These are phyloP conservation scores for Drosophila kambysellisi DNA, from an alignment of 2,888 invertebrate genomes.

Conservation along the genomic window DNA sequence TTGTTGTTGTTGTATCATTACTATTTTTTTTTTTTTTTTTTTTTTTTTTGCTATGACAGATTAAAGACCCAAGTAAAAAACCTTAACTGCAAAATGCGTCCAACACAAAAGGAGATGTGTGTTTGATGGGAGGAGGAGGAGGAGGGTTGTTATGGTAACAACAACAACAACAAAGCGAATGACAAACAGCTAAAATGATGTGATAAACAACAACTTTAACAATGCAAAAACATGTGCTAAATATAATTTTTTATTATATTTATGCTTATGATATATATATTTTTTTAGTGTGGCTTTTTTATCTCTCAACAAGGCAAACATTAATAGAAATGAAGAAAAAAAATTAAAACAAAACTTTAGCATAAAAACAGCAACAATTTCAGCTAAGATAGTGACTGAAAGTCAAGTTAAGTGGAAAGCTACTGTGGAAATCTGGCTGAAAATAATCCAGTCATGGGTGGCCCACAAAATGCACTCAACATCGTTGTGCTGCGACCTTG, in stretches of 20 bases:
- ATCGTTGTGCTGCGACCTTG: slow-evolving; percentile 38
- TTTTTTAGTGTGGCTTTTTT: background rate
- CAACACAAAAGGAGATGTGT: slow-evolving; percentile 2
- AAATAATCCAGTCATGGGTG: slow-evolving; percentile 29
- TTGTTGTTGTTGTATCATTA: slow-evolving; percentile 42
- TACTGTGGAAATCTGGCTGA: slow-evolving; percentile 20
- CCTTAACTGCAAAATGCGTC: slow-evolving; percentile 13
- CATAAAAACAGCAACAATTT: slow-evolving; percentile 8
- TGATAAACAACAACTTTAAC: slow-evolving; percentile 16
- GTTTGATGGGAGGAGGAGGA: background rate
- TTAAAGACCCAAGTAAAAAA: slow-evolving; percentile 18
- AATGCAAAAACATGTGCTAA: slow-evolving; percentile 35
- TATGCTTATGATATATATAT: slow-evolving; percentile 20
- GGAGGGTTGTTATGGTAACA: background rate
- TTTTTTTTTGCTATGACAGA: slow-evolving; percentile 29
- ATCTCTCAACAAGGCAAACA: slow-evolving; percentile 13
- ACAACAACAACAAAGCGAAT: slow-evolving; percentile 2
- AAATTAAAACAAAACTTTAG: slow-evolving; percentile 1
- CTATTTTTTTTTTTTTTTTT: slow-evolving; percentile 18
- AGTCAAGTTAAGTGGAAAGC: slow-evolving; percentile 38
- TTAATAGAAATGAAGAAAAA: slow-evolving; percentile 1
- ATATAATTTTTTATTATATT: slow-evolving; percentile 32
- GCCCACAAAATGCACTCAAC: slow-evolving; percentile 23
- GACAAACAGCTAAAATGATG: slow-evolving; percentile 25
- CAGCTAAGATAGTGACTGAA: slow-evolving; percentile 22